phyloP scores from a whole-genome alignment of 2,888 invertebrate species.

The Acleris literana region DNA sequence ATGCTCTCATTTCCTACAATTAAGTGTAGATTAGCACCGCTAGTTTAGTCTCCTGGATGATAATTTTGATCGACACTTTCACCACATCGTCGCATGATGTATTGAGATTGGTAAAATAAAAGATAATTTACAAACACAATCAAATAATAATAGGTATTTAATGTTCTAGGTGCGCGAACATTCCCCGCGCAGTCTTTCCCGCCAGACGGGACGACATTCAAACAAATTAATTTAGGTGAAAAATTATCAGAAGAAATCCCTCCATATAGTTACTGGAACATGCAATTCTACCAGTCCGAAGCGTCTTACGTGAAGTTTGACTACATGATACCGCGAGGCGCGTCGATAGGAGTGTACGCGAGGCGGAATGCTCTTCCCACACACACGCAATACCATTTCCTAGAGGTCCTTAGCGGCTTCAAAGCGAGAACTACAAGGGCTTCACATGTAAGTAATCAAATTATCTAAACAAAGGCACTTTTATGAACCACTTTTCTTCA shows the following conservation, averaged over 20 bases:
- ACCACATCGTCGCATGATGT: conserved; percentile 67
- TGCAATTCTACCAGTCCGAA: conserved; percentile 97
- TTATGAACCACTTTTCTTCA: too few species aligned
- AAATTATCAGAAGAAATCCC: conserved; percentile 94
- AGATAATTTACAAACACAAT: conserved; percentile 15
- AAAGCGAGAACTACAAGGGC: conserved; percentile 92
- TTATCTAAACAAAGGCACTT: background rate
- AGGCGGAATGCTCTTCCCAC: conserved; percentile 97
- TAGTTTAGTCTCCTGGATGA: conserved; percentile 29
- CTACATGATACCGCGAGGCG: conserved; percentile 95
- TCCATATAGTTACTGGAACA: conserved; percentile 98
- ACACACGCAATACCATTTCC: conserved; percentile 97
- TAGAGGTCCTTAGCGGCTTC: conserved; percentile 95
- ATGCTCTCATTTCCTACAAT: conserved; percentile 19
- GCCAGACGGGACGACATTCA: conserved; percentile 96
- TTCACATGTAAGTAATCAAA: conserved; percentile 89
- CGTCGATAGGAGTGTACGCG: conserved; percentile 97
- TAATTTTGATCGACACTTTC: conserved; percentile 45
- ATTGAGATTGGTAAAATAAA: conserved; percentile 36
- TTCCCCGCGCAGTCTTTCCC: conserved; percentile 96
- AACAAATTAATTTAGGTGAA: conserved; percentile 94
- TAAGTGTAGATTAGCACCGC: conserved; percentile 19
- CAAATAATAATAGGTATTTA: conserved; percentile 42
- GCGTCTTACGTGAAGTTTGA: conserved; percentile 97
- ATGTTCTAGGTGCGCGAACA: conserved; percentile 89